Evolutionary conservation across 2,113 vertebrate genomes (phyloP).

Genomic region (Bettongia penicillata): DNA sequence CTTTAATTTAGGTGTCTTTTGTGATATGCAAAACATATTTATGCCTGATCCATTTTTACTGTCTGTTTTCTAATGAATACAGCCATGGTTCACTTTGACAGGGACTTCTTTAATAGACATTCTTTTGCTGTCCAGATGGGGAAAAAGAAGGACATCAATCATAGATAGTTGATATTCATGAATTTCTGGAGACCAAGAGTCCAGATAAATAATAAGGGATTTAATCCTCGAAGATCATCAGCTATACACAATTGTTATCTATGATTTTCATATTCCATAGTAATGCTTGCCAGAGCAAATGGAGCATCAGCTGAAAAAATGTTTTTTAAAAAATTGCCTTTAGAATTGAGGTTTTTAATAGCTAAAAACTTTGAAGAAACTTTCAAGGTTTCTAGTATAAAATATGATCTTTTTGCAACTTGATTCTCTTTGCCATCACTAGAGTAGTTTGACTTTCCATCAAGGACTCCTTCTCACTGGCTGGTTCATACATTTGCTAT

Average conservation of each 20-base stretch:
- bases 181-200: constrained; percentile 58
- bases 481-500: not conserved
- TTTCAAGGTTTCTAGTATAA: not conserved
- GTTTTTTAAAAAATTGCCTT: constrained; percentile 24
- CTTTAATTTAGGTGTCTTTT: constrained; percentile 75
- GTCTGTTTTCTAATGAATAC: constrained; percentile 70
- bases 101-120: constrained; percentile 8
- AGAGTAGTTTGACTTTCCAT: constrained; percentile 3
- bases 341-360: constrained; percentile 6
- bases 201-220: constrained; percentile 41
- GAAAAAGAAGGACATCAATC: constrained; percentile 64
- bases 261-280: constrained; percentile 1
- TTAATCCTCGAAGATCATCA: not conserved
- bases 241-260: constrained; percentile 14
- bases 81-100: constrained; percentile 53
- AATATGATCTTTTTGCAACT: not conserved
- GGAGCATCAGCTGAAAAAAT: not conserved
- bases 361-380: not conserved
- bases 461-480: not conserved
- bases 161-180: constrained; percentile 59
- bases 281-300: constrained; percentile 1
- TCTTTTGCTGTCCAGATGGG: constrained; percentile 59
- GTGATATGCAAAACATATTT: constrained; percentile 78
- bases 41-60: constrained; percentile 72
- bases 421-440: constrained; percentile 2